Evolutionary conservation across 2,888 invertebrate genomes (phyloP), one percentile per base, ranked within the genome.

Genomic region (Subacronicta megacephala): DNA sequence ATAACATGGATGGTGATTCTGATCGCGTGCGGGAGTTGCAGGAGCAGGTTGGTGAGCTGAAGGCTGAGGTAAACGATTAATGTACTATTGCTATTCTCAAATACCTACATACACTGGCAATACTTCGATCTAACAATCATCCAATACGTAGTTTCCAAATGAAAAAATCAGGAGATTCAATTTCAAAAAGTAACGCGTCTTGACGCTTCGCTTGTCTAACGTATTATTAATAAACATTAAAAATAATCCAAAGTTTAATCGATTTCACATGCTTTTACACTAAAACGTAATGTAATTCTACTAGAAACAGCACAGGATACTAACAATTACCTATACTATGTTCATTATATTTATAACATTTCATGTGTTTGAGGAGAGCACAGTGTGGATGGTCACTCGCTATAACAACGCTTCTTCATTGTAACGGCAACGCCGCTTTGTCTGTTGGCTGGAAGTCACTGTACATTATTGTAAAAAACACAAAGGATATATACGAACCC

Each of bases 1-100:
- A 97, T 75, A 97, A 97, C 88, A 95, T 97, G 77, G 97, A 97
- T 62, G 98, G 62, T 6, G 65, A 98, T 81, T 97, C 97, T 47
- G 98, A 98, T 71, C 96, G 97, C 79, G 97, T 98, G 20, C 96
- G 98, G 59, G 98, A 98, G 77, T 94, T 99, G 63, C 98, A 98
- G 89, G 98, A 98, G 90, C 97, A 97, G 90, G 97, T 99, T 67
- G 98, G 97, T 33, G 98, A 98, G 88, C 95, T 99, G 29, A 98
- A 98, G 93, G 98, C 98, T 50, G 99, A 99, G 97, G 99, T 99
- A 94, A 50, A n/a, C 7, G 31, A 15, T n/a, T 41, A 16, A 15
- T 13, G 15, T 31, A 12, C 12, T 31, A 36, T 29, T 13, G 35
- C 20, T 16, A 35, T 23, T 23, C n/a, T n/a, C n/a, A n/a, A n/a